A percentile compares a stretch with the other conserved stretches of the same genome.
phyloP scores from a whole-genome alignment of 1,140 invertebrate species.

The Neotoxoptera formosana region DNA sequence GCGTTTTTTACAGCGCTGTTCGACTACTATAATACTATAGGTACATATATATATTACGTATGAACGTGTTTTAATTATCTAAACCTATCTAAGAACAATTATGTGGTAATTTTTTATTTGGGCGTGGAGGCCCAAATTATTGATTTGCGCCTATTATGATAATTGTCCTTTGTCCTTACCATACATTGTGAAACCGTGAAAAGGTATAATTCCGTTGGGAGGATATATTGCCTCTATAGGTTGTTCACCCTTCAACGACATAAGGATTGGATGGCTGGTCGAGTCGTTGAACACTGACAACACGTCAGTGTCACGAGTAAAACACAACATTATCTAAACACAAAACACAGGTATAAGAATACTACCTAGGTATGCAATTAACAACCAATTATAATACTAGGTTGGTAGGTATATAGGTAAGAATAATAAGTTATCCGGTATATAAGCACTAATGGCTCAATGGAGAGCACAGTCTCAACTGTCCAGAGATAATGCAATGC shows the following conservation, averaged over 20 bases:
- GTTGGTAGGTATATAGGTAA: too few species aligned
- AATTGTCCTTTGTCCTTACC: conserved; percentile 68
- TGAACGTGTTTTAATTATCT: too few species aligned
- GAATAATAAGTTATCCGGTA: not conserved
- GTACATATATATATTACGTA: too few species aligned
- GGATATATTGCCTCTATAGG: conserved; percentile 80
- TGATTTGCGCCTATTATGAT: not conserved
- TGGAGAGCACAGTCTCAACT: too few species aligned
- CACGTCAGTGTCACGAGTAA: conserved; percentile 87
- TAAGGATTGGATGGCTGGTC: conserved; percentile 69
- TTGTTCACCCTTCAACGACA: conserved; percentile 71
- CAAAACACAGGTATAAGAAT: not conserved
- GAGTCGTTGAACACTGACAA: conserved; percentile 71
- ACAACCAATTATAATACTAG: not conserved
- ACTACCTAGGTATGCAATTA: not conserved
- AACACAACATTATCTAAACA: conserved; percentile 84
- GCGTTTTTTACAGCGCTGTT: too few species aligned
- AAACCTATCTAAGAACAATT: too few species aligned
- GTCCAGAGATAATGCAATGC: too few species aligned
- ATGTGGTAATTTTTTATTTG: too few species aligned
- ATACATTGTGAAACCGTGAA: conserved; percentile 97
- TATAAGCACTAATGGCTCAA: too few species aligned
- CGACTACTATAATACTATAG: too few species aligned
- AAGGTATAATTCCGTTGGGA: conserved; percentile 93
- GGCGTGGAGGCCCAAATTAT: too few species aligned